phyloP scores from a whole-genome alignment of 2,888 invertebrate genomes.

The Dolichopus griseipennis region DNA sequence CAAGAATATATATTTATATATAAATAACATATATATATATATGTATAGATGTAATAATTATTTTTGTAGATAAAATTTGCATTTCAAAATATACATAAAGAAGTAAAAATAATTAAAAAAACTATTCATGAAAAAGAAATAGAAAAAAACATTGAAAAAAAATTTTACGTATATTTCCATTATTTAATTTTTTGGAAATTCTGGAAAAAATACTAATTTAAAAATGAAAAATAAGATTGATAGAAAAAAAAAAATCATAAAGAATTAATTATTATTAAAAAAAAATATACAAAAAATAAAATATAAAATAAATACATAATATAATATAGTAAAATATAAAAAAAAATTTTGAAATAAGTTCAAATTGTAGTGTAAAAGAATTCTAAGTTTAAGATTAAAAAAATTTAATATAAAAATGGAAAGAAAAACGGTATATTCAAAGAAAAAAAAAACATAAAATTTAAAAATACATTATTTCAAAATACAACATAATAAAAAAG shows the following conservation, averaged over 20 bases:
- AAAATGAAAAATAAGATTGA: background rate
- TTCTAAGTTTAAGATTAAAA: background rate
- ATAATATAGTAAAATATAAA: background rate
- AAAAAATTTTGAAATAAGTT: background rate
- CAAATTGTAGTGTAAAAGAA: background rate
- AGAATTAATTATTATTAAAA: background rate
- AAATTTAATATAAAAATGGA: background rate
- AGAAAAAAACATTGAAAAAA: too few relatives aligned
- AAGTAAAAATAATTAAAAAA: too few relatives aligned
- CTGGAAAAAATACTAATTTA: background rate
- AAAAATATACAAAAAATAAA: background rate
- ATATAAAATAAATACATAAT: too few relatives aligned
- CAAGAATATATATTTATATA: too few relatives aligned
- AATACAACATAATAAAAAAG: too few relatives aligned
- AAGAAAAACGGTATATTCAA: background rate
- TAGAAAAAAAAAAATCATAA: background rate
- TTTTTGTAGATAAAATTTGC: background rate
- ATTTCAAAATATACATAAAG: background rate
- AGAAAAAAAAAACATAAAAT: background rate
- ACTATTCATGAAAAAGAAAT: too few relatives aligned
- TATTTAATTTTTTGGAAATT: background rate
- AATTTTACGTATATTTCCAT: background rate
- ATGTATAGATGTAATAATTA: background rate
- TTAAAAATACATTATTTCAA: background rate
- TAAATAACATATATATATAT: background rate